Percentiles rank a stretch among this genome's conserved stretches.
phyloP scores from a whole-genome alignment of 2,113 vertebrate genomes.

The Lucifuga dentata region DNA sequence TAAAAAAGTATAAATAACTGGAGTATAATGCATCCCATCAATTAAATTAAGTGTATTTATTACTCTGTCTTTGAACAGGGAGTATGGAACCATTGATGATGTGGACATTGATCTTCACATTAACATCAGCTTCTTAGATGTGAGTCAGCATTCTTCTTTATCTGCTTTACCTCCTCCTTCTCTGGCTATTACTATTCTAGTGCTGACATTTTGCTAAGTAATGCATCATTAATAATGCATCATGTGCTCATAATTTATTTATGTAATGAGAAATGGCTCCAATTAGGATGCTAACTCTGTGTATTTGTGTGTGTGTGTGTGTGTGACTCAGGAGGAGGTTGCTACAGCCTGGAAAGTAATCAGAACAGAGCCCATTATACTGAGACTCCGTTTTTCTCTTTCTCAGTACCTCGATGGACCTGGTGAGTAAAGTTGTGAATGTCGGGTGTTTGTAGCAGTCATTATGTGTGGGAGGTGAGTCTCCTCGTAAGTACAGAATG shows the following conservation, averaged over 20 bases:
- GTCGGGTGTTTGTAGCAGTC: constrained; percentile 58
- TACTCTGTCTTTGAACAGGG: constrained; percentile 81
- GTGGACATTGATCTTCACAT: constrained; percentile 98
- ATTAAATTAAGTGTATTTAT: constrained; percentile 20
- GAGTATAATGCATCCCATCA: constrained; percentile 15
- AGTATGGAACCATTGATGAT: constrained; percentile 98
- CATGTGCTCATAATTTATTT: constrained; percentile 56
- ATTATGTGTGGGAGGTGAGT: constrained; percentile 65
- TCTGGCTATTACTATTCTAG: constrained; percentile 53
- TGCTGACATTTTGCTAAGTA: constrained; percentile 61
- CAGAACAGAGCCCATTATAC: constrained; percentile 94
- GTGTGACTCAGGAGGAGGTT: constrained; percentile 92
- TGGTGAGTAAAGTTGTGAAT: constrained; percentile 85
- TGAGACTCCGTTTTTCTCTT: constrained; percentile 96
- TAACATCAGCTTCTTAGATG: constrained; percentile 97
- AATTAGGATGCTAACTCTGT: constrained; percentile 70
- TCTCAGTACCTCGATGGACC: constrained; percentile 99
- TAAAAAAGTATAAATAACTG: too few species aligned
- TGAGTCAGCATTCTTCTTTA: constrained; percentile 81
- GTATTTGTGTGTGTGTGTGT: constrained; percentile 64
- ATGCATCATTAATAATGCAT: constrained; percentile 63
- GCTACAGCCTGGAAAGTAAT: constrained; percentile 99
- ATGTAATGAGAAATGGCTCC: constrained; percentile 58
- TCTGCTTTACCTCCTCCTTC: constrained; percentile 8
- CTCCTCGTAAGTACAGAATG: constrained; percentile 19